Evolutionary conservation across 2,113 vertebrate genomes (phyloP), one percentile per base, ranked within the genome.

Genomic region (Lutjanus erythropterus): DNA sequence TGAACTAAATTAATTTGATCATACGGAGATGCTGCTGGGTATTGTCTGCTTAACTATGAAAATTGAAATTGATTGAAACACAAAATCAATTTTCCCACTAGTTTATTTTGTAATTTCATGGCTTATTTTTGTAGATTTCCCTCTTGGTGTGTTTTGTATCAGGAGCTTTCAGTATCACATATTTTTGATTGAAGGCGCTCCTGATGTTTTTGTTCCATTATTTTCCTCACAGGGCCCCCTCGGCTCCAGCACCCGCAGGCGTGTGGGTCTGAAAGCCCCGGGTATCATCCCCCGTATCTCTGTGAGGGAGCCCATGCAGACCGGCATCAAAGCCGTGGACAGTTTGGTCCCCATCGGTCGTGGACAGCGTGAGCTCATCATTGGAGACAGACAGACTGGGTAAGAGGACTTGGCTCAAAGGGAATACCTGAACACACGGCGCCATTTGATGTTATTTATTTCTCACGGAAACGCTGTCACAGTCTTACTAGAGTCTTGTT

Each of bases 211-310:
- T 64, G 21, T 58, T 44, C 37, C 16, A 6, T 16, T 59, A 3
- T 60, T 60, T 68, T 44, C 21, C 58, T 49, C 56, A 6, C 61
- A 99, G 98, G 98, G 98, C 21, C 90, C 98, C 47, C 35, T 99
- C 71, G 92, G 94, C 52, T 94, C 96, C 19, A 96, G 95, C 42
- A 80, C 19, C 15, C 97, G 97, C 61, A 96, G 98, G 49, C 96
- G 98, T 80, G 98, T 99, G 82, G 98, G 98, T 23, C 95, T 99
- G 46, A 99, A 99, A 89, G 98, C 98, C 42, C 98, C 98, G 41
- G 98, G 98, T 19, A 99, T 99, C 93, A 99, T 99, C 90, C 98
- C 98, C 41, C 96, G 98, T 37, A 99, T 99, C 89, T 99, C 98
- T 73, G 98, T 99, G 92, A 95, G 97, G 50, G 98, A 99, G 69